Conservation (phyloP, 2,888 invertebrate species). For the Prionchulus punctatus region DNA sequence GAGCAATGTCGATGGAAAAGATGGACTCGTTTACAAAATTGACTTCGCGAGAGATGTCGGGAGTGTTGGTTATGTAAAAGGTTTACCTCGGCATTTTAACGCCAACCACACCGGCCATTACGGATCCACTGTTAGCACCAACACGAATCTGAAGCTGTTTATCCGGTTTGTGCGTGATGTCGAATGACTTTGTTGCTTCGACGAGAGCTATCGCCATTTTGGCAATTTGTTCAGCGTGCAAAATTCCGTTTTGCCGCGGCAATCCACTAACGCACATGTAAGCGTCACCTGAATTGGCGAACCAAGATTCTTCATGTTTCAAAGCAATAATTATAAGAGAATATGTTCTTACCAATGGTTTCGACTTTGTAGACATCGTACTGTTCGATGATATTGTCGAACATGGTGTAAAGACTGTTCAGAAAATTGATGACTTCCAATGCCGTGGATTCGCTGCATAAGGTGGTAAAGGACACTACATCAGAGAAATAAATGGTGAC, state of each 20-base stretch:
- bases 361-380: slow-evolving; percentile 13
- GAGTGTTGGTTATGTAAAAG: no score
- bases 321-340: no score
- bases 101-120: slow-evolving; percentile 19
- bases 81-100: slow-evolving; percentile 14
- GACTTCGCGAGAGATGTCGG: no score
- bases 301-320: no score
- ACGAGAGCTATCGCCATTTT: slow-evolving; percentile 11
- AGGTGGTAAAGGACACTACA: slow-evolving; percentile 14
- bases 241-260: slow-evolving; percentile 13
- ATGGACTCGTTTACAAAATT: no score
- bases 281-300: slow-evolving; percentile 14
- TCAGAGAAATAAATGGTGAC: slow-evolving; percentile 20
- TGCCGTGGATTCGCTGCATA: slow-evolving; percentile 7
- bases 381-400: slow-evolving; percentile 10
- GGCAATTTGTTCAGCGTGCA: slow-evolving; percentile 13
- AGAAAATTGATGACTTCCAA: slow-evolving; percentile 14
- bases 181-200: slow-evolving; percentile 10
- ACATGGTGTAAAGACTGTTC: slow-evolving; percentile 13
- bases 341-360: slow-evolving; percentile 10
- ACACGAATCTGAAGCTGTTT: slow-evolving; percentile 9
- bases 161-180: slow-evolving; percentile 12
- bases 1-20: no score
- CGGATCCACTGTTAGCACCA: slow-evolving; percentile 16
- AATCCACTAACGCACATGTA: slow-evolving; percentile 17